Conservation (phyloP, 2,113 vertebrate genomes). For the Sceloporus undulatus region DNA sequence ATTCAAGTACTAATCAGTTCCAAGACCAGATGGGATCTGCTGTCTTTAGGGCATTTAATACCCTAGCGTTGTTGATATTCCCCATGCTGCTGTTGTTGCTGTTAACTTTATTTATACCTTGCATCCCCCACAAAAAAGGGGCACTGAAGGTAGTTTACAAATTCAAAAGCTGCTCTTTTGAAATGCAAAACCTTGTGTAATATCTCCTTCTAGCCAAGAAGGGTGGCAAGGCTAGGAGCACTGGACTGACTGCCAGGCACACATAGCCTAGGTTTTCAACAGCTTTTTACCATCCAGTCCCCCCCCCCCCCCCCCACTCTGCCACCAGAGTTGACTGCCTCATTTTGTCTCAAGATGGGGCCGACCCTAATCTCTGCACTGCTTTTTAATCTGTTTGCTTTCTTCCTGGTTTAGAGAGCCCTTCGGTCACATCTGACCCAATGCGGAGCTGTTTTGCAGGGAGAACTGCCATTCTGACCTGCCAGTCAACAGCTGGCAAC, state of each 20-base stretch:
- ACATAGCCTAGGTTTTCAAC: neutral
- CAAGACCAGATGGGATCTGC: no score
- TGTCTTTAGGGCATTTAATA: no score
- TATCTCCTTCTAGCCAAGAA: no score
- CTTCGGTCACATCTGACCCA: slow-evolving; percentile 80
- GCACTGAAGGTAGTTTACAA: no score
- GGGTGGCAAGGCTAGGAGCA: neutral
- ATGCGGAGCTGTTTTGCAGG: slow-evolving; percentile 82
- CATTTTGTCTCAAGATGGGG: neutral
- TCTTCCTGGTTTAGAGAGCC: slow-evolving; percentile 75
- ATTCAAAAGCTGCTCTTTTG: no score
- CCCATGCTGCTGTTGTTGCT: no score
- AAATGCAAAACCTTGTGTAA: neutral
- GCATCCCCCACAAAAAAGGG: no score
- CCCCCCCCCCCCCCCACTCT: no score
- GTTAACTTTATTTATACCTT: no score
- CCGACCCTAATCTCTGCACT: neutral
- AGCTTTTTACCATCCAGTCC: neutral
- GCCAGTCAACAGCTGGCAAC: slow-evolving; percentile 76
- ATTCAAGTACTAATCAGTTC: no score
- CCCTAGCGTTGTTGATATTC: no score
- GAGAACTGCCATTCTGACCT: slow-evolving; percentile 79
- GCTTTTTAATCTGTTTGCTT: neutral
- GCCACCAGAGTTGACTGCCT: neutral
- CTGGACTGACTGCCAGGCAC: neutral